Conservation (phyloP, 2,797 vertebrate genomes). For the Micropoecilia bifurca region DNA sequence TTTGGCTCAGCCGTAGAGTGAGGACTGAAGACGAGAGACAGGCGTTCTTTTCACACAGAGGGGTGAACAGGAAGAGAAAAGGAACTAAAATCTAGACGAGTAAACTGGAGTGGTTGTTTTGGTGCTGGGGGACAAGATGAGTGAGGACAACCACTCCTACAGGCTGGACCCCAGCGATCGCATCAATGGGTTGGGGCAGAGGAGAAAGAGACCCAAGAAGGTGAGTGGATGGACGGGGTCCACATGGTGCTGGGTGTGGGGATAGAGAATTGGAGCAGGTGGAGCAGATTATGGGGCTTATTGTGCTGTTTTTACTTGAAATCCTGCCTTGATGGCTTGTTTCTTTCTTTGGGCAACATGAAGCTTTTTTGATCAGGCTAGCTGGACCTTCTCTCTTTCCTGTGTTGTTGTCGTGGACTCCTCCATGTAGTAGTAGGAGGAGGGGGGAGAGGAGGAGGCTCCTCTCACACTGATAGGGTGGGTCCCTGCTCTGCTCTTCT, state of each 20-base stretch:
- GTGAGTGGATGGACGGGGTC: slow-evolving; percentile 72
- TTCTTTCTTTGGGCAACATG: not conserved
- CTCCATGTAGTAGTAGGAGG: slow-evolving; percentile 44
- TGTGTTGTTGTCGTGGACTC: slow-evolving; percentile 54
- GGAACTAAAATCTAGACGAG: slow-evolving; percentile 24
- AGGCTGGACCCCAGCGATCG: slow-evolving; percentile 89
- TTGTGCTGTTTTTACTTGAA: not conserved
- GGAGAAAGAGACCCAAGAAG: slow-evolving; percentile 91
- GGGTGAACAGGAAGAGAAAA: slow-evolving; percentile 31
- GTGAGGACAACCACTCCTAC: slow-evolving; percentile 87
- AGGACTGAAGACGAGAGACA: slow-evolving; percentile 71
- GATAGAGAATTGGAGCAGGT: slow-evolving; percentile 22
- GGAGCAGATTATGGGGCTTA: slow-evolving; percentile 5
- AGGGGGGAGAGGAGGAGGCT: slow-evolving; percentile 50
- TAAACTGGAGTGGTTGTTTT: slow-evolving; percentile 21
- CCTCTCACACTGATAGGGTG: slow-evolving; percentile 70
- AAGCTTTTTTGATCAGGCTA: slow-evolving; percentile 7
- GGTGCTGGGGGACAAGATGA: slow-evolving; percentile 75
- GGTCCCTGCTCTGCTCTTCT: slow-evolving; percentile 58
- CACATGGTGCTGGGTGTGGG: slow-evolving; percentile 24
- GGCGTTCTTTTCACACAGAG: slow-evolving; percentile 55
- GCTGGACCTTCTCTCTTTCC: not conserved
- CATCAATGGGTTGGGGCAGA: slow-evolving; percentile 86
- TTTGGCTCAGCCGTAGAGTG: slow-evolving; percentile 72
- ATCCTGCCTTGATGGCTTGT: not conserved